Percentiles rank a stretch among this genome's conserved stretches.
These are phyloP conservation scores for Cephus sareptanus DNA, from an alignment of 2,888 invertebrate species.

Conservation along the genomic window DNA sequence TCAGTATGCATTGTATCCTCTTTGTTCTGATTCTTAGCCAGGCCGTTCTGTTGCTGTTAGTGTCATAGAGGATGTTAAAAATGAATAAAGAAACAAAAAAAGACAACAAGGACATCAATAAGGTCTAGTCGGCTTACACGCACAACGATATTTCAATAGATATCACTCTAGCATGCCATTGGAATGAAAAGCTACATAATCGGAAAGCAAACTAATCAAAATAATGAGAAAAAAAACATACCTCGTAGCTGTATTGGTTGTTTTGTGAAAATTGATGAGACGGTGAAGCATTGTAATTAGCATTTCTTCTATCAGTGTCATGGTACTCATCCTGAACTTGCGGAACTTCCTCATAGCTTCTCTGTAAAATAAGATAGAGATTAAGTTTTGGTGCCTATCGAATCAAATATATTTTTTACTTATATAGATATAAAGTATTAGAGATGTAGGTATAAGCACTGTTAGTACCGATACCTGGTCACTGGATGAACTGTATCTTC, in stretches of 20 bases:
- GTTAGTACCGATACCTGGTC: conserved; percentile 52
- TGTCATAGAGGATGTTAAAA: background rate
- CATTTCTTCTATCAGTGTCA: conserved; percentile 60
- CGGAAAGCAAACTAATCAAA: background rate
- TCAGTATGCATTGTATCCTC: conserved; percentile 45
- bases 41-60: conserved; percentile 51
- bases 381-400: conserved; percentile 1
- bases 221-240: conserved; percentile 28
- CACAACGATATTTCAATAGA: background rate
- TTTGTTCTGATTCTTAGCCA: conserved; percentile 46
- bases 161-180: background rate
- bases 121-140: background rate
- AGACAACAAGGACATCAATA: background rate
- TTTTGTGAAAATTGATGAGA: conserved; percentile 56
- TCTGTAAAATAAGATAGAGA: conserved; percentile 37
- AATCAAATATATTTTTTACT: background rate
- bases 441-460: background rate
- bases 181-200: background rate
- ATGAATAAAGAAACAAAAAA: background rate
- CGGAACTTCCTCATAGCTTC: conserved; percentile 53
- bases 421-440: background rate
- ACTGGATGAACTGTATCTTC: conserved; percentile 57
- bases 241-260: conserved; percentile 59
- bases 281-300: conserved; percentile 59
- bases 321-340: conserved; percentile 53